phyloP scores from a whole-genome alignment of 2,888 invertebrate genomes.

The Argynnis bischoffii region DNA sequence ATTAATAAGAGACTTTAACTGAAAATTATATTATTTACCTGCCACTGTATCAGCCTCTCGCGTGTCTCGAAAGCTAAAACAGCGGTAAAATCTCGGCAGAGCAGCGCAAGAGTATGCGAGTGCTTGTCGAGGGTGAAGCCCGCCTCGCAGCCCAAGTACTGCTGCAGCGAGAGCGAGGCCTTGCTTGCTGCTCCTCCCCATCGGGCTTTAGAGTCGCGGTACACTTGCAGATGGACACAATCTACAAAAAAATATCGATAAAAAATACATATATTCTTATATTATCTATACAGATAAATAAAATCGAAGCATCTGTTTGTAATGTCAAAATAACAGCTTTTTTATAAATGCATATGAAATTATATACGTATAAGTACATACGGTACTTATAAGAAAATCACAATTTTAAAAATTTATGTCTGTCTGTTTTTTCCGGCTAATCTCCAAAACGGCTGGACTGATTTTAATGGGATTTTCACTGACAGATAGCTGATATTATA shows the following conservation, averaged over 20 bases:
- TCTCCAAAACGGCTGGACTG: too few species aligned
- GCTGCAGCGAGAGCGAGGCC: constrained; percentile 91
- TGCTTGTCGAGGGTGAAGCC: constrained; percentile 95
- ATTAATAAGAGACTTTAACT: background rate
- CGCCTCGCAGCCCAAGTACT: constrained; percentile 91
- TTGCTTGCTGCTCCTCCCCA: constrained; percentile 85
- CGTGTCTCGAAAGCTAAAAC: constrained; percentile 93
- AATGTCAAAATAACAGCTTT: too few species aligned
- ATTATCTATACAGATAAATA: too few species aligned
- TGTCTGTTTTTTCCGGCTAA: too few species aligned
- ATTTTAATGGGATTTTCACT: too few species aligned
- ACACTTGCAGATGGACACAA: constrained; percentile 93
- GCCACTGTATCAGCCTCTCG: constrained; percentile 95
- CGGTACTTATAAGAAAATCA: too few species aligned
- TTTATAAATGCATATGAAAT: too few species aligned
- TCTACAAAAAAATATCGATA: constrained; percentile 81
- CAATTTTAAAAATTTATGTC: too few species aligned
- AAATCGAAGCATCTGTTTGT: too few species aligned
- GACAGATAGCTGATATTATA: too few species aligned
- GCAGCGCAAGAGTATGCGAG: constrained; percentile 93
- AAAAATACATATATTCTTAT: background rate
- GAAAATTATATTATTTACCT: constrained; percentile 60
- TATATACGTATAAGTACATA: too few species aligned
- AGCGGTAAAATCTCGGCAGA: constrained; percentile 92
- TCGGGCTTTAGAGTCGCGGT: constrained; percentile 91